Conservation (phyloP, 2,888 invertebrate genomes). For the Noctua janthina region DNA sequence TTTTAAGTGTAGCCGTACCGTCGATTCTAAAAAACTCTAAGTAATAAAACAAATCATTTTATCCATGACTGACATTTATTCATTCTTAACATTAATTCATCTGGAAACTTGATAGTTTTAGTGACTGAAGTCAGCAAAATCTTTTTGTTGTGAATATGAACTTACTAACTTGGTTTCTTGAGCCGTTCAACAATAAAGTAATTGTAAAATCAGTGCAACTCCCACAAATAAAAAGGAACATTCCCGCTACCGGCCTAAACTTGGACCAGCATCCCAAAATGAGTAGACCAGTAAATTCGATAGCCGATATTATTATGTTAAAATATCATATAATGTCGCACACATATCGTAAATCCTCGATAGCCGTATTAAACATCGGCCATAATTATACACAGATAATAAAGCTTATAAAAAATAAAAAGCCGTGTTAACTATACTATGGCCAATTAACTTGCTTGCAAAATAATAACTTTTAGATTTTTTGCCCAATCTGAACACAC, state of each 20-base stretch:
- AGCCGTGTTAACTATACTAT: slow-evolving; percentile 44
- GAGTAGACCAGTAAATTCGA: slow-evolving; percentile 42
- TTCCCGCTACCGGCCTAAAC: slow-evolving; percentile 17
- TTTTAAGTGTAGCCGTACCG: neutral
- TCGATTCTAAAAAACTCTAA: too few relatives aligned
- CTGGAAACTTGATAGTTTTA: neutral
- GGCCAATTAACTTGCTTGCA: slow-evolving; percentile 57
- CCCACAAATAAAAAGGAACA: neutral
- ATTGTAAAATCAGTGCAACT: neutral
- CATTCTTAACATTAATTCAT: neutral
- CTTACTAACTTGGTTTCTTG: neutral
- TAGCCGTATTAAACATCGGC: slow-evolving; percentile 52
- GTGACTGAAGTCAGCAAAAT: too few relatives aligned
- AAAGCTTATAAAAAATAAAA: slow-evolving; percentile 55
- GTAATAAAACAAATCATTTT: neutral
- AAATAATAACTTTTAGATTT: slow-evolving; percentile 49
- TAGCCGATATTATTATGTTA: slow-evolving; percentile 54
- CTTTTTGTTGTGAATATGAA: neutral
- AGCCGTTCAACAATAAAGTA: neutral
- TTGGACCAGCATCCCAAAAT: slow-evolving; percentile 13
- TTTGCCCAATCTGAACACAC: slow-evolving; percentile 51
- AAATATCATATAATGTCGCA: slow-evolving; percentile 54
- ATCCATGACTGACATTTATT: neutral
- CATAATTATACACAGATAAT: slow-evolving; percentile 54
- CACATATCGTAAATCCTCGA: slow-evolving; percentile 61